Evolutionary conservation across 1,140 invertebrate genomes (phyloP).

Genomic region (Calephelis virginiensis): DNA sequence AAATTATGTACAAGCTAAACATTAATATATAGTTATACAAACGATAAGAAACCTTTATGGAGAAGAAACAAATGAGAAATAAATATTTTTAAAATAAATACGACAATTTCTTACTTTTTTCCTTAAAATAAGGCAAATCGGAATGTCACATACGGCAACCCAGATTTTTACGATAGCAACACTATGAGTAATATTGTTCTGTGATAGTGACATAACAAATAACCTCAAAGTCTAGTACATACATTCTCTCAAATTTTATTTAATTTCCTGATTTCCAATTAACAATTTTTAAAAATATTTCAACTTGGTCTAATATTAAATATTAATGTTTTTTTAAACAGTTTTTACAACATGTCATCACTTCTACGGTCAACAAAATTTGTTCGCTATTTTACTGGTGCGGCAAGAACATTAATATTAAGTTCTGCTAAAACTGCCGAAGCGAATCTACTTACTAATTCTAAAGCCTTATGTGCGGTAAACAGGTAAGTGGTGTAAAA

Average conservation of each 20-base stretch:
- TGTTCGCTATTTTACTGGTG: slow-evolving; percentile 83
- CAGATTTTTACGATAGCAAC: too few relatives aligned
- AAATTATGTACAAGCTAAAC: too few relatives aligned
- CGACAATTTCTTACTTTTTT: too few relatives aligned
- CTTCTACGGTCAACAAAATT: slow-evolving; percentile 84
- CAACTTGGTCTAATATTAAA: slow-evolving; percentile 3
- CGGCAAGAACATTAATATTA: slow-evolving; percentile 82
- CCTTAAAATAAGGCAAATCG: too few relatives aligned
- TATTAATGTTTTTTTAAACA: not conserved
- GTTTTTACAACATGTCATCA: slow-evolving; percentile 78
- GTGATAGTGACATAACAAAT: slow-evolving; percentile 44
- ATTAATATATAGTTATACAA: too few relatives aligned
- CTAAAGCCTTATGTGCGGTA: slow-evolving; percentile 51
- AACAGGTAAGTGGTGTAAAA: slow-evolving; percentile 55
- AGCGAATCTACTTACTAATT: slow-evolving; percentile 54
- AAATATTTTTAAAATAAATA: too few relatives aligned
- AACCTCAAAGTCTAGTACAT: slow-evolving; percentile 42
- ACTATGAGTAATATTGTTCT: too few relatives aligned
- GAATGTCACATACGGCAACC: too few relatives aligned
- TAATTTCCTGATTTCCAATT: too few relatives aligned
- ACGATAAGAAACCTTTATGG: too few relatives aligned
- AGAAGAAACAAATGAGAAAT: too few relatives aligned
- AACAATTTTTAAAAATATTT: too few relatives aligned
- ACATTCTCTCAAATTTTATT: not conserved
- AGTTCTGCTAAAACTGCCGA: slow-evolving; percentile 77